These are phyloP conservation scores for Rhinolophus sinicus DNA, from an alignment of 2,113 vertebrate species.

Conservation along the genomic window DNA sequence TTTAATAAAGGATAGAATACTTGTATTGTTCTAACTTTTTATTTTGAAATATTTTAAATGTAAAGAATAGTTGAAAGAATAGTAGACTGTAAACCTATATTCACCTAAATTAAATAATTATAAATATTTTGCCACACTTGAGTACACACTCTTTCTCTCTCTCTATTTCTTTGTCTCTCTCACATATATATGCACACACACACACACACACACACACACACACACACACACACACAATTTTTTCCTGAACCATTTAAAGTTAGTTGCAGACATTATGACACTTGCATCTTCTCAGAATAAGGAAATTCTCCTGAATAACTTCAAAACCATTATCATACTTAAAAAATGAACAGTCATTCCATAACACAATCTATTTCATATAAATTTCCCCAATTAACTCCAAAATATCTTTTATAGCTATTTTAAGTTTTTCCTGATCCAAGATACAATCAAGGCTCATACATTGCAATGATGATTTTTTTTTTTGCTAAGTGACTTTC, in stretches of 20 bases:
- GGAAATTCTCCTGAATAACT: not conserved
- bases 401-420: not conserved
- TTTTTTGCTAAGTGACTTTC: not conserved
- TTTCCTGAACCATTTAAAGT: constrained; percentile 33
- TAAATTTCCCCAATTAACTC: not conserved
- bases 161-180: not conserved
- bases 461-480: not conserved
- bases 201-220: not conserved
- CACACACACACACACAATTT: too few relatives aligned
- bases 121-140: not conserved
- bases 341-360: constrained; percentile 18
- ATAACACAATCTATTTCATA: not conserved
- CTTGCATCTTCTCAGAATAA: constrained; percentile 12
- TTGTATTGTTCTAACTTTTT: not conserved
- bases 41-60: constrained; percentile 37
- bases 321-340: constrained; percentile 20
- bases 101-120: not conserved
- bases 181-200: not conserved
- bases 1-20: not conserved
- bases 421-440: not conserved
- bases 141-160: not conserved
- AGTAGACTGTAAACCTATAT: not conserved
- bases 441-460: not conserved
- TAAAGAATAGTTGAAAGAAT: not conserved
- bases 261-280: not conserved